Percentiles rank a stretch among this genome's conserved stretches.
Evolutionary conservation across 2,113 vertebrate genomes (phyloP).

Genomic region (Gasterosteus nipponicus): DNA sequence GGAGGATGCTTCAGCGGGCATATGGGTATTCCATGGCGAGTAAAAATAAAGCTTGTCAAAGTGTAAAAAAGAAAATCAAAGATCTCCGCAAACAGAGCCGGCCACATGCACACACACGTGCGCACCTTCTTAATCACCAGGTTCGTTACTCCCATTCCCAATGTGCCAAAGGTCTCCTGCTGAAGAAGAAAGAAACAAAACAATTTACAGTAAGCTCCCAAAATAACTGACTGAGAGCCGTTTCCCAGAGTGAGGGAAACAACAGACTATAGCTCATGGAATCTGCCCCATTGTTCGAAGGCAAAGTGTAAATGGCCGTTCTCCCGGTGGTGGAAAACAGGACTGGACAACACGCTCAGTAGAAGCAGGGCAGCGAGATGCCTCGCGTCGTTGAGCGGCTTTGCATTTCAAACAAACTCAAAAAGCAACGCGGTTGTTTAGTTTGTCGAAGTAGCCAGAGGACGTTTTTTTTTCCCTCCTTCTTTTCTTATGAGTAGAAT

Average conservation of each 20-base stretch:
- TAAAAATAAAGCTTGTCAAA: conserved; percentile 69
- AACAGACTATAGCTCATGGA: conserved; percentile 74
- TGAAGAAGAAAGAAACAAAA: conserved; percentile 54
- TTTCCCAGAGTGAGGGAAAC: conserved; percentile 73
- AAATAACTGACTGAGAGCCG: conserved; percentile 65
- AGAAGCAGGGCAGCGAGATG: conserved; percentile 63
- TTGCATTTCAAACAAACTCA: conserved; percentile 60
- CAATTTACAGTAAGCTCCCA: conserved; percentile 61
- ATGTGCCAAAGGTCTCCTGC: conserved; percentile 38
- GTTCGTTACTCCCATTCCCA: conserved; percentile 9
- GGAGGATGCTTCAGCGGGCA: conserved; percentile 47
- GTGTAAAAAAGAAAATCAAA: conserved; percentile 20
- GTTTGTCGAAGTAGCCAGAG: conserved; percentile 27
- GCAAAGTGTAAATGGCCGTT: conserved; percentile 73
- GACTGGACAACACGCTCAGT: conserved; percentile 67
- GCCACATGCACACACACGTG: background rate
- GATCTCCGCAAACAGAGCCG: conserved; percentile 33
- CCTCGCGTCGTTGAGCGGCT: conserved; percentile 66
- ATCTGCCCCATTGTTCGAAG: conserved; percentile 77
- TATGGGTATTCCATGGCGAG: conserved; percentile 45
- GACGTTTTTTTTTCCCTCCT: conserved; percentile 25
- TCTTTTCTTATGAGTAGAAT: background rate
- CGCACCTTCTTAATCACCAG: conserved; percentile 27
- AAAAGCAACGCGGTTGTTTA: conserved; percentile 42
- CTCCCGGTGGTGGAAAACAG: conserved; percentile 75